Evolutionary conservation across 2,888 invertebrate species (phyloP).

Genomic region (Drosophila histrio): DNA sequence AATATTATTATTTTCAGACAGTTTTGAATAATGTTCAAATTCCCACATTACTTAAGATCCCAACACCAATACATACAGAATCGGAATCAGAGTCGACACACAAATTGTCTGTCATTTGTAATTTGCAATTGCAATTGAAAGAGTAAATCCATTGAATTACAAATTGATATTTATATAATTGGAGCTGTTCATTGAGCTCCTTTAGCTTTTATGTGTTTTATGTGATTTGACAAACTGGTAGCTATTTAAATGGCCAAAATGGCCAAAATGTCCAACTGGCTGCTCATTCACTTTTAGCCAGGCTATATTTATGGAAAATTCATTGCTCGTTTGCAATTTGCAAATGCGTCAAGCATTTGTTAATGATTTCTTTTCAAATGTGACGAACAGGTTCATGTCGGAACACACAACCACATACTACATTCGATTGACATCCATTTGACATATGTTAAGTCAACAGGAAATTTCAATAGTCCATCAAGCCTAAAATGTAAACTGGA

Average conservation of each 20-base stretch:
- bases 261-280: not conserved
- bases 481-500: not conserved
- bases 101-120: constrained; percentile 21
- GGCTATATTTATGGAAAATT: constrained; percentile 25
- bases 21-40: constrained; percentile 1
- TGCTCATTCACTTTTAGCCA: not conserved
- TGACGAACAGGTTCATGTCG: not conserved
- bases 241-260: not conserved
- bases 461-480: constrained; percentile 3
- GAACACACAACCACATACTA: too few relatives aligned
- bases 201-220: constrained; percentile 1
- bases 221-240: constrained; percentile 11
- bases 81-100: constrained; percentile 7
- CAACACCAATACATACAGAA: not conserved
- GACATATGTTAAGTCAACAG: not conserved
- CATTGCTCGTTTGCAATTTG: constrained; percentile 30
- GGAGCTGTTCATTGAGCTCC: constrained; percentile 6
- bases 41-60: constrained; percentile 25
- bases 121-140: constrained; percentile 14
- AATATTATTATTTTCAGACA: not conserved
- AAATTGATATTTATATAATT: constrained; percentile 29
- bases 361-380: constrained; percentile 1
- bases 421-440: not conserved
- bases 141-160: constrained; percentile 36
- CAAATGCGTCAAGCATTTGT: constrained; percentile 22